Conservation (phyloP, 2,113 vertebrate genomes). For the Chionis minor region DNA sequence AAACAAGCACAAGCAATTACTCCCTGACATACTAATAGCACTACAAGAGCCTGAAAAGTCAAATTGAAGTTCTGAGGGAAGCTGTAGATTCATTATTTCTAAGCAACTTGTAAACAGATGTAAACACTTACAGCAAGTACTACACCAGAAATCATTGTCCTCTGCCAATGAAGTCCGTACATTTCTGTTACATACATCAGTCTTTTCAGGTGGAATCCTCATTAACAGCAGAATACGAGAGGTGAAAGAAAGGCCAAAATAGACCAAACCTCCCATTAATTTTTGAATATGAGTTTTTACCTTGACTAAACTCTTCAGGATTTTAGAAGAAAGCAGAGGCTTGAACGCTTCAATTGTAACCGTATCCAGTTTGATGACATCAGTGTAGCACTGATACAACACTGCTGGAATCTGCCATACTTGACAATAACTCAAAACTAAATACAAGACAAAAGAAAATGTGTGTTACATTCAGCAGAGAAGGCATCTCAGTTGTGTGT, state of each 20-base stretch:
- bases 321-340: conserved; percentile 74
- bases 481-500: background rate
- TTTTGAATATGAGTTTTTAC: conserved; percentile 65
- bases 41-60: background rate
- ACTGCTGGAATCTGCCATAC: conserved; percentile 83
- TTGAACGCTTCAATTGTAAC: conserved; percentile 87
- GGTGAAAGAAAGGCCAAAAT: background rate
- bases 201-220: background rate
- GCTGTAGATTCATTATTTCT: background rate
- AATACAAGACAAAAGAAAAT: background rate
- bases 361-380: conserved; percentile 84
- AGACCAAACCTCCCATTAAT: background rate
- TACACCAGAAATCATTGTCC: background rate
- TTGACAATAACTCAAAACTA: conserved; percentile 92
- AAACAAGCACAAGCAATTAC: background rate
- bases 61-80: background rate
- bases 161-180: background rate
- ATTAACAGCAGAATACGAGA: background rate
- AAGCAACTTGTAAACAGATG: background rate
- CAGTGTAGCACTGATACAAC: conserved; percentile 90
- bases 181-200: background rate
- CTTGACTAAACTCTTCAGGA: conserved; percentile 78
- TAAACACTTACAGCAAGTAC: background rate
- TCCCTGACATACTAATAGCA: background rate
- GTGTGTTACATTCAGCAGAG: background rate